Base-by-base conservation (phyloP, 2,113 vertebrate species). In the Psophia crepitans region DNA sequence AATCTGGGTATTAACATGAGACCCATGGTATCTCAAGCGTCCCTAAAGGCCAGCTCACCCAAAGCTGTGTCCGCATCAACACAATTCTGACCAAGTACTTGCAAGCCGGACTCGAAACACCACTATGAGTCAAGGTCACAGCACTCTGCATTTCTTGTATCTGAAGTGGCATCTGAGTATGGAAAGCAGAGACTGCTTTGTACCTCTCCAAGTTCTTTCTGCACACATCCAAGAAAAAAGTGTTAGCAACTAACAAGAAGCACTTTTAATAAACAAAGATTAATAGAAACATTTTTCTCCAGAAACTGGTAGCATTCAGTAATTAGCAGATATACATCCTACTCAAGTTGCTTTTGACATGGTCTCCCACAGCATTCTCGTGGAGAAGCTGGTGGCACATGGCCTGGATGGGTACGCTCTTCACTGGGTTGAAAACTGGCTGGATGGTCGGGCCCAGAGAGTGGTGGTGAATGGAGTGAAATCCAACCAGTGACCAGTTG, bases 41-140 rank as follows among this genome's bases (percentile, higher is more conserved):
- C 35, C 12, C 46, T 87, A 49, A 77, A 78, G 26, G 33, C 23
- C n/a, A 77, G 10, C 26, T 30, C 37, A 56, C 48, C 21, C 68
- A 86, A 76, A 76, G 16, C 13, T 5, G 0, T 3, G 6, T 26
- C 35, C 0, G 0, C 11, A 54, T 14, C 22, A 23, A 61, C 46
- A 60, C 20, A 44, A 11, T 48, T 60, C 69, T 35, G 28, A 75
- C 11, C 28, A 81, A 66, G 10, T 44, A 58, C 54, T 74, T 77
- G 49, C 77, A 96, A 94, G 33, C 2, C 30, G 61, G n/a, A 48
- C 71, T 49, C 43, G 21, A 89, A 89, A 57, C 49, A 56, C 15
- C 1, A 5, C 41, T n/a, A 10, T 8, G 2, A n/a, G n/a, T n/a
- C n/a, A n/a, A n/a, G 46, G 57, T 89, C 84, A 70, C 46, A 43